phyloP scores from a whole-genome alignment of 2,888 invertebrate species.

The Plagiodera versicolora region DNA sequence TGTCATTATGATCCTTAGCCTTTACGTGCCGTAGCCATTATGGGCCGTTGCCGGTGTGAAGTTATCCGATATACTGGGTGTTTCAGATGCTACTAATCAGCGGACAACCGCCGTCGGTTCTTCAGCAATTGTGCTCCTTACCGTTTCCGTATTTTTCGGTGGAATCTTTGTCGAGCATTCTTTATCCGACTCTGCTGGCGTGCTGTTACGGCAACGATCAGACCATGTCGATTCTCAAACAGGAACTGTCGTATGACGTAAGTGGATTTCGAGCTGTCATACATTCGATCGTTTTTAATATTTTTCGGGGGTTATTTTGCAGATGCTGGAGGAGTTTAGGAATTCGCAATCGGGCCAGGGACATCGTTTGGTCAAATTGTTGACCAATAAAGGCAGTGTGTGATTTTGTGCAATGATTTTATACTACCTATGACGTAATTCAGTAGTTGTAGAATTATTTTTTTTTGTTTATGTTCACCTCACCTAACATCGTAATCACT shows the following conservation, averaged over 20 bases:
- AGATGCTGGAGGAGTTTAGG: constrained; percentile 63
- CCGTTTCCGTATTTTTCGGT: constrained; percentile 88
- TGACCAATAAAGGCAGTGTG: constrained; percentile 39
- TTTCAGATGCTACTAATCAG: constrained; percentile 72
- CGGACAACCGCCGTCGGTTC: constrained; percentile 75
- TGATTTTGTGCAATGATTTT: constrained; percentile 20
- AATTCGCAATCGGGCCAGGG: constrained; percentile 58
- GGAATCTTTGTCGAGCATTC: constrained; percentile 66
- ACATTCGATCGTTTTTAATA: too few species aligned
- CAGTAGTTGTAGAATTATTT: constrained; percentile 10
- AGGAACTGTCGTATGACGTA: constrained; percentile 67
- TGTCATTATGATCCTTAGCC: too few species aligned
- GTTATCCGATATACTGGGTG: too few species aligned
- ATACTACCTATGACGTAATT: constrained; percentile 5
- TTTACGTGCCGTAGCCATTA: too few species aligned
- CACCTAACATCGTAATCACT: too few species aligned
- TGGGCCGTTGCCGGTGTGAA: too few species aligned
- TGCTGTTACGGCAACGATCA: constrained; percentile 67
- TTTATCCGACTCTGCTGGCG: constrained; percentile 81
- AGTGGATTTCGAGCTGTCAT: too few species aligned
- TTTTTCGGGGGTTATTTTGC: too few species aligned
- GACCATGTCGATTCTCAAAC: constrained; percentile 74
- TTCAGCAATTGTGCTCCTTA: constrained; percentile 81
- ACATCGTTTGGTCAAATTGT: constrained; percentile 58
- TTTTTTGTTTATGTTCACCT: background rate